Percentiles rank a stretch among this genome's conserved stretches.
Conservation (phyloP, 2,888 invertebrate genomes). For the Drosophila demipolita region DNA sequence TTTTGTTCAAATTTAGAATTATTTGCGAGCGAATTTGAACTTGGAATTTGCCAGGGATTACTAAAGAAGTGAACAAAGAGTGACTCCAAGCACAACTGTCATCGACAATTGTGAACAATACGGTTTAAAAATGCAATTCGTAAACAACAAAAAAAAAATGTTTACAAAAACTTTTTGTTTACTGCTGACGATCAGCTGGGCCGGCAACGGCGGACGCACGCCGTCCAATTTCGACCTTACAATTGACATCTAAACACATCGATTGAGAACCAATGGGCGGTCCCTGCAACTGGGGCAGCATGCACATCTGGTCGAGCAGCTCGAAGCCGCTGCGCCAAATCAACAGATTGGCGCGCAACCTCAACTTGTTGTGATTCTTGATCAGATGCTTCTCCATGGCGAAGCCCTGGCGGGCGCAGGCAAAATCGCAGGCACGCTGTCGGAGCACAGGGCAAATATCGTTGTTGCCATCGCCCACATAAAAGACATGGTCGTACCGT, state of each 20-base stretch:
- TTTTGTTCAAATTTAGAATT: not conserved
- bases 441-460: constrained; percentile 91
- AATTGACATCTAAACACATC: constrained; percentile 21
- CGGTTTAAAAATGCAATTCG: no score
- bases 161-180: not conserved
- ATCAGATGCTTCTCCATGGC: constrained; percentile 82
- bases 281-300: constrained; percentile 55
- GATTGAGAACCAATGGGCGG: constrained; percentile 8
- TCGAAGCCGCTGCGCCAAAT: constrained; percentile 83
- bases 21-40: not conserved
- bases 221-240: constrained; percentile 49
- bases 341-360: constrained; percentile 75
- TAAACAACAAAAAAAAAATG: not conserved
- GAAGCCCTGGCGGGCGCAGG: constrained; percentile 88
- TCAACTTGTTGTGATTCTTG: constrained; percentile 77
- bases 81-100: not conserved
- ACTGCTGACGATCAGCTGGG: constrained; percentile 28
- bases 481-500: constrained; percentile 87
- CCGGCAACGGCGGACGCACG: constrained; percentile 51
- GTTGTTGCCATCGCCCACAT: constrained; percentile 92
- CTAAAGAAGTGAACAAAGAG: not conserved
- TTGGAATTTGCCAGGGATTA: not conserved
- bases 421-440: constrained; percentile 87
- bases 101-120: not conserved
- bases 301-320: constrained; percentile 73